phyloP scores from a whole-genome alignment of 2,888 invertebrate genomes.

The Drosophila falleni region DNA sequence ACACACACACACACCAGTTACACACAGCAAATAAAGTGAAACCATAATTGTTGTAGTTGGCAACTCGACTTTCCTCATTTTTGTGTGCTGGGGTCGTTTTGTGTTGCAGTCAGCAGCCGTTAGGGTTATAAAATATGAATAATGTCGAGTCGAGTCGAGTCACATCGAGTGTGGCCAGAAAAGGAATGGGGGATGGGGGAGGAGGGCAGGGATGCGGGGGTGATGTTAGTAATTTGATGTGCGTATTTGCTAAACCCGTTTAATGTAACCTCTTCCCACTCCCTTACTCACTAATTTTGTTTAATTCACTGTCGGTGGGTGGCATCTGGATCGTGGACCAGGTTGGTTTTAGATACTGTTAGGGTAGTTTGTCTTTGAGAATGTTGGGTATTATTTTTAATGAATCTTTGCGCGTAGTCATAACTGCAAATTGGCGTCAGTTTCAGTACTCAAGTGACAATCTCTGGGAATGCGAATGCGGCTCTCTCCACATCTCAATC shows the following conservation, averaged over 20 bases:
- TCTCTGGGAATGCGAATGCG: constrained; percentile 10
- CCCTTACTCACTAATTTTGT: constrained; percentile 61
- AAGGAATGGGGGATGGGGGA: not conserved
- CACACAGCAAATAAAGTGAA: constrained; percentile 68
- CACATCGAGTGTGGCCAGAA: not conserved
- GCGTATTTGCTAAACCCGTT: constrained; percentile 78
- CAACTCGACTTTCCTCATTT: constrained; percentile 72
- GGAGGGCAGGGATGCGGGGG: no score
- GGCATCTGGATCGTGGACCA: constrained; percentile 12
- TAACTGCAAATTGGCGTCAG: constrained; percentile 75
- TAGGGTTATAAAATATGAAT: constrained; percentile 73
- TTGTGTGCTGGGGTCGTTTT: constrained; percentile 48
- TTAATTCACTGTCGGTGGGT: constrained; percentile 71
- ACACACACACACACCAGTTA: constrained; percentile 5
- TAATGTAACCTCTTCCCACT: constrained; percentile 47
- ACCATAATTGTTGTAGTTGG: constrained; percentile 80
- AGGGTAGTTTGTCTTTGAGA: constrained; percentile 53
- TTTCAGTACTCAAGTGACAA: constrained; percentile 38
- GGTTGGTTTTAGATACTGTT: constrained; percentile 24
- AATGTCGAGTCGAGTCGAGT: constrained; percentile 55
- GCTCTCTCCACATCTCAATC: constrained; percentile 1
- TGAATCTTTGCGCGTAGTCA: constrained; percentile 62
- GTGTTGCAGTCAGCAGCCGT: constrained; percentile 52
- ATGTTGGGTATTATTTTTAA: constrained; percentile 68
- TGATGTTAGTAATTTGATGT: constrained; percentile 62